Evolutionary conservation across 1,140 invertebrate genomes (phyloP).

Genomic region (Drosophila lini): DNA sequence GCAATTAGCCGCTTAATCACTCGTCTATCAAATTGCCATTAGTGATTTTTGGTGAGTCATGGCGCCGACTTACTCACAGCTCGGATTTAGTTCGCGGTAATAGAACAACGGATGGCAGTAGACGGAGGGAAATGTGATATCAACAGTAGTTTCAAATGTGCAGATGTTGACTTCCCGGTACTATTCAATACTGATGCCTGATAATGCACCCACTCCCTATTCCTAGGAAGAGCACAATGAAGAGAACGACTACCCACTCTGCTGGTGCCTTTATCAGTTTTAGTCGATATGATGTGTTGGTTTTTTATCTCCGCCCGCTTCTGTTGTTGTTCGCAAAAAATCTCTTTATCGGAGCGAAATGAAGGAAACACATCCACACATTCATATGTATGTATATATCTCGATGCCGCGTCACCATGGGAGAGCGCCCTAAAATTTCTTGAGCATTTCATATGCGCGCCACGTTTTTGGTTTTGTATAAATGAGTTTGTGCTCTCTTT

Average conservation of each 20-base stretch:
- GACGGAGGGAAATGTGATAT: conserved; percentile 23
- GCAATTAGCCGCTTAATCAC: conserved; percentile 49
- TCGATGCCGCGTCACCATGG: conserved; percentile 70
- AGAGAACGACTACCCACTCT: conserved; percentile 1
- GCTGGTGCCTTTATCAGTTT: conserved; percentile 50
- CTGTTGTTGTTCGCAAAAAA: conserved; percentile 42
- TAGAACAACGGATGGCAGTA: not conserved
- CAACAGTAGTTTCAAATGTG: conserved; percentile 15
- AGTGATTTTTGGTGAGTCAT: conserved; percentile 50
- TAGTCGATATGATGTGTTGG: conserved; percentile 53
- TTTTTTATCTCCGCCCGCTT: conserved; percentile 51
- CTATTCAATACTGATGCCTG: conserved; percentile 27
- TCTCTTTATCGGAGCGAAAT: conserved; percentile 51
- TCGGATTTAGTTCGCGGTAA: conserved; percentile 3
- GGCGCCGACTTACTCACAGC: conserved; percentile 32
- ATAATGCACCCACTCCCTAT: conserved; percentile 49
- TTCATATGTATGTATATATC: conserved; percentile 41
- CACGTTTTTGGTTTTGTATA: conserved; percentile 59
- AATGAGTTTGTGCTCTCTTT: conserved; percentile 7
- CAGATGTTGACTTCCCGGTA: not conserved
- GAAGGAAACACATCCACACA: conserved; percentile 37
- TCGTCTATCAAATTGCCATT: conserved; percentile 1
- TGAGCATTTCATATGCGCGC: conserved; percentile 65
- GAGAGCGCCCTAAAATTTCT: conserved; percentile 42
- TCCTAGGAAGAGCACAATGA: conserved; percentile 5